A percentile compares a stretch with the other conserved stretches of the same genome.
These are phyloP conservation scores for Salmo trutta DNA, from an alignment of 2,797 vertebrate genomes.

Conservation along the genomic window DNA sequence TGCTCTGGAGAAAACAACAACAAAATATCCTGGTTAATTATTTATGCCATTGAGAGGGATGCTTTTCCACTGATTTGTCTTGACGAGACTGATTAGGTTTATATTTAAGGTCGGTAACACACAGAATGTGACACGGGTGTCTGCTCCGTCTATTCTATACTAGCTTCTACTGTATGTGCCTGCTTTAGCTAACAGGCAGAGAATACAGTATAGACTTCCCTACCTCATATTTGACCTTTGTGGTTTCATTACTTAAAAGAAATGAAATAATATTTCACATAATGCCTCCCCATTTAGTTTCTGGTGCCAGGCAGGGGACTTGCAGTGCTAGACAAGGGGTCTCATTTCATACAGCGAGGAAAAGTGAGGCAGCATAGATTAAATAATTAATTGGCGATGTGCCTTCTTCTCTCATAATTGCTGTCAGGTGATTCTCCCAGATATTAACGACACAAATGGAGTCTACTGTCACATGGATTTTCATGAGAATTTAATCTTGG, in stretches of 20 bases:
- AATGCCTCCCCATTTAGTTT: conserved; percentile 16
- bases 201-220: background rate
- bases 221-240: conserved; percentile 32
- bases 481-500: conserved; percentile 7
- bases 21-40: conserved; percentile 10
- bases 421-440: conserved; percentile 10
- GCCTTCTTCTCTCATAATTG: background rate
- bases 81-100: conserved; percentile 1
- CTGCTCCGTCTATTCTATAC: background rate
- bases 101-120: background rate
- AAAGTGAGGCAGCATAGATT: background rate
- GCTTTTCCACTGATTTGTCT: conserved; percentile 4
- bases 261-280: conserved; percentile 18
- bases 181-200: background rate
- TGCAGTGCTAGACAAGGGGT: background rate
- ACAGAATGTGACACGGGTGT: background rate
- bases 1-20: conserved; percentile 14
- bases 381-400: conserved; percentile 8
- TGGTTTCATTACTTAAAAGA: conserved; percentile 34
- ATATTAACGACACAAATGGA: conserved; percentile 14
- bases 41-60: background rate
- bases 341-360: background rate
- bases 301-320: background rate
- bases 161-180: background rate
- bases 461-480: conserved; percentile 6